A percentile compares a stretch with the other conserved stretches of the same genome.
These are phyloP conservation scores for Napeogenes sylphis DNA, from an alignment of 2,888 invertebrate species.

Conservation along the genomic window DNA sequence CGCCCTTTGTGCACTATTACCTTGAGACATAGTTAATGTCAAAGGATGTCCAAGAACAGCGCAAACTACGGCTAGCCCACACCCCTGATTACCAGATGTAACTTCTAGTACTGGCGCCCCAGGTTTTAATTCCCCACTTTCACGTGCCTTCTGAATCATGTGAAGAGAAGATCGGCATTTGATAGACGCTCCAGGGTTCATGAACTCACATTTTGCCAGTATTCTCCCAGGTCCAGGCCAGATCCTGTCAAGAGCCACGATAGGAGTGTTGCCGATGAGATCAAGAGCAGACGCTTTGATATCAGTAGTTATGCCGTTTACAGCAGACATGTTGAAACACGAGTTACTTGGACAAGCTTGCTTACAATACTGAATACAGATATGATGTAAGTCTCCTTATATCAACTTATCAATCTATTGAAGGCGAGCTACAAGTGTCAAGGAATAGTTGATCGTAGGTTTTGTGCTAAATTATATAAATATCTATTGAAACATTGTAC, in stretches of 20 bases:
- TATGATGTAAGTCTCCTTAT: no score
- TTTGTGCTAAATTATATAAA: no score
- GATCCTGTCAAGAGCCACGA: conserved; percentile 62
- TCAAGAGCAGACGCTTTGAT: conserved; percentile 65
- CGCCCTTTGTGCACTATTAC: conserved; percentile 66
- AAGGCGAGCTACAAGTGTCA: no score
- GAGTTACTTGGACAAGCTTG: no score
- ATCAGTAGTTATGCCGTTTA: conserved; percentile 38
- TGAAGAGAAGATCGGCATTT: conserved; percentile 65
- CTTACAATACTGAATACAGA: no score
- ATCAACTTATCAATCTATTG: no score
- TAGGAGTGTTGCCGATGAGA: conserved; percentile 65
- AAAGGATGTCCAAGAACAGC: conserved; percentile 65
- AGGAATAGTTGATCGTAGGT: no score
- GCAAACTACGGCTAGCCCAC: conserved; percentile 68
- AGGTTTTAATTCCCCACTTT: conserved; percentile 53
- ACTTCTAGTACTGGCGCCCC: conserved; percentile 61
- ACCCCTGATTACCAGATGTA: conserved; percentile 70
- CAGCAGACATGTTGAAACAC: no score
- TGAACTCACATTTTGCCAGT: conserved; percentile 67
- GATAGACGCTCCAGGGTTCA: conserved; percentile 69
- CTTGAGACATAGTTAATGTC: conserved; percentile 66
- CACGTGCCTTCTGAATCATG: conserved; percentile 57
- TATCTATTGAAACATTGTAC: no score
- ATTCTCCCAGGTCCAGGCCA: conserved; percentile 63